These are phyloP conservation scores for Sebastes itinus DNA, from an alignment of 2,797 vertebrate genomes.

Conservation along the genomic window DNA sequence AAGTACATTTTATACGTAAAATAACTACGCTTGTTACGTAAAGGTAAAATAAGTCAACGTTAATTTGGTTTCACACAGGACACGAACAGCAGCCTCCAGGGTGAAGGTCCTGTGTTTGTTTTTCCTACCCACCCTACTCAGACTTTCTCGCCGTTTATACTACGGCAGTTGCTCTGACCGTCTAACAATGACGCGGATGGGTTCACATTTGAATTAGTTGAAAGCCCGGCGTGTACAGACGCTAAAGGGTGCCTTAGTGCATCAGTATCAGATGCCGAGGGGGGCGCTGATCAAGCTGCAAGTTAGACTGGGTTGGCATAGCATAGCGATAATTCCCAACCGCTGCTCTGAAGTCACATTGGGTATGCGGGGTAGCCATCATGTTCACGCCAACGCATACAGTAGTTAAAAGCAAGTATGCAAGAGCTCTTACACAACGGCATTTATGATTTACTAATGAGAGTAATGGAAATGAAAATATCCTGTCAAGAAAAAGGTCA, in stretches of 20 bases:
- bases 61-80: too few species aligned
- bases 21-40: too few species aligned
- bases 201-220: neutral
- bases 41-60: too few species aligned
- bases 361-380: neutral
- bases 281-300: neutral
- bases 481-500: neutral
- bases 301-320: neutral
- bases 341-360: neutral
- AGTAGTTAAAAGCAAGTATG: conserved; percentile 8
- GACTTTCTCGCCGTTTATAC: neutral
- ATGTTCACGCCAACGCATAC: neutral
- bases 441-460: neutral
- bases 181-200: neutral
- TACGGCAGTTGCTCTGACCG: neutral
- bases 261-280: neutral
- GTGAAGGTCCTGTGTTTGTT: too few species aligned
- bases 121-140: too few species aligned
- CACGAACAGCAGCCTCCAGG: too few species aligned
- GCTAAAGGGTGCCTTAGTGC: neutral
- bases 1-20: too few species aligned
- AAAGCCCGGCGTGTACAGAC: neutral
- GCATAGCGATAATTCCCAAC: neutral
- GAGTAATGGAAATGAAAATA: neutral
- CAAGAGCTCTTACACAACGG: conserved; percentile 2